A percentile compares a stretch with the other conserved stretches of the same genome.
Conservation (phyloP, 2,888 invertebrate genomes). For the Axea sp. region DNA sequence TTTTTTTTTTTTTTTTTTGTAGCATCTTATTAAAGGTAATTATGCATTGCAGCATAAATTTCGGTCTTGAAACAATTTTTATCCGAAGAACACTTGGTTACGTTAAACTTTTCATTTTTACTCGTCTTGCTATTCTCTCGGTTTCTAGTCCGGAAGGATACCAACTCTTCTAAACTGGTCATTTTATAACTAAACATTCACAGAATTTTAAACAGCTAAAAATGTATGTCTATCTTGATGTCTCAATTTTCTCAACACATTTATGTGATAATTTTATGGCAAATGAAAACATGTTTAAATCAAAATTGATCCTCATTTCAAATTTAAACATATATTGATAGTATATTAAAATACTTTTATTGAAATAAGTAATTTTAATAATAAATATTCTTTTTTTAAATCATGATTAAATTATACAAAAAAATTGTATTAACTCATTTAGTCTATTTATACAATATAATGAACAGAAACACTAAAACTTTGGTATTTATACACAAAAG, state of each 20-base stretch:
- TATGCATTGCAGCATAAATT: too few relatives aligned
- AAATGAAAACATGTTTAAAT: conserved; percentile 5
- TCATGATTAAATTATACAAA: too few relatives aligned
- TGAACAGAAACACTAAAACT: too few relatives aligned
- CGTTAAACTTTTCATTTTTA: conserved; percentile 45
- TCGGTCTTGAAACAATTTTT: conserved; percentile 17
- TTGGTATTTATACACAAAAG: conserved; percentile 38
- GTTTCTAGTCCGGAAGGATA: conserved; percentile 45
- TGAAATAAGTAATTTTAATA: too few relatives aligned
- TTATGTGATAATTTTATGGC: conserved; percentile 18
- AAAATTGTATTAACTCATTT: too few relatives aligned
- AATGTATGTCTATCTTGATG: conserved; percentile 22
- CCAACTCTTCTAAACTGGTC: conserved; percentile 60
- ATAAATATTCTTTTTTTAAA: too few relatives aligned
- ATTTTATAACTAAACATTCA: conserved; percentile 61
- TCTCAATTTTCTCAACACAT: conserved; percentile 32
- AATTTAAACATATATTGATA: too few relatives aligned
- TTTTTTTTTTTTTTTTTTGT: too few relatives aligned
- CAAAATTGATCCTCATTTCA: conserved; percentile 1
- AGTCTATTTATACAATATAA: too few relatives aligned
- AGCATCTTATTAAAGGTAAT: too few relatives aligned
- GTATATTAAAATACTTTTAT: too few relatives aligned
- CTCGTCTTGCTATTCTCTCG: conserved; percentile 24
- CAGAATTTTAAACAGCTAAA: conserved; percentile 60
- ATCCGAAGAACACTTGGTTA: conserved; percentile 6